Base-by-base conservation (phyloP, 2,113 vertebrate genomes). In the Casuarius casuarius region DNA sequence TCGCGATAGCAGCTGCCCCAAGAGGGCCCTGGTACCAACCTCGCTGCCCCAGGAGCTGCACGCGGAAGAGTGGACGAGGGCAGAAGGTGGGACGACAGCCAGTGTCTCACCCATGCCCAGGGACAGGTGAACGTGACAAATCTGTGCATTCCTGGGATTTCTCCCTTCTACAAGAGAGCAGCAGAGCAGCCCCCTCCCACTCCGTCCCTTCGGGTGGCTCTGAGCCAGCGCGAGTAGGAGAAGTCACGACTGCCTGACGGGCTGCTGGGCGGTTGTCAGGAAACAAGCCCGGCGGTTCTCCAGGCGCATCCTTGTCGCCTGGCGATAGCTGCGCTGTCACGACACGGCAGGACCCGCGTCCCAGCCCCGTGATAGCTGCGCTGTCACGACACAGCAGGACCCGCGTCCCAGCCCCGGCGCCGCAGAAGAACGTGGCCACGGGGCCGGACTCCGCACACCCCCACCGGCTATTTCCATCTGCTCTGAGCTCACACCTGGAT, bases 181-280 rank as follows among this genome's bases (percentile, higher is more conserved):
- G 67, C 87, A 85, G 67, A 95, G 90, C 90, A 88, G 68, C 44
- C 84, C 91, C 87, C 84, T 94, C 95, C 94, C 72, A 91, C 92
- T 94, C 95, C 61, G 75, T 85, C 95, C 87, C 58, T 95, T 12
- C 20, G 52, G 71, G 31, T 54, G 71, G 0, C 40, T 97, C 94
- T 58, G 73, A 96, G 92, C 67, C 93, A 85, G 90, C 90, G 87
- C 1, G 87, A 96, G 93, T 94, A 95, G 96, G 90, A 96, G 94
- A 96, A 97, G 91, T 97, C 94, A 95, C 63, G 78, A 95, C 95
- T 93, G 94, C 93, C 92, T 96, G 92, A 73, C 67, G 87, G 56
- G 49, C 84, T 91, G 75, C 65, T 90, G 87, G 91, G 90, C 94
- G 90, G 91, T 11, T 96, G 78, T 94, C 31, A 0, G 70, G 94